These are phyloP conservation scores for Passerculus sandwichensis DNA, from an alignment of 2,797 vertebrate genomes.

Conservation along the genomic window DNA sequence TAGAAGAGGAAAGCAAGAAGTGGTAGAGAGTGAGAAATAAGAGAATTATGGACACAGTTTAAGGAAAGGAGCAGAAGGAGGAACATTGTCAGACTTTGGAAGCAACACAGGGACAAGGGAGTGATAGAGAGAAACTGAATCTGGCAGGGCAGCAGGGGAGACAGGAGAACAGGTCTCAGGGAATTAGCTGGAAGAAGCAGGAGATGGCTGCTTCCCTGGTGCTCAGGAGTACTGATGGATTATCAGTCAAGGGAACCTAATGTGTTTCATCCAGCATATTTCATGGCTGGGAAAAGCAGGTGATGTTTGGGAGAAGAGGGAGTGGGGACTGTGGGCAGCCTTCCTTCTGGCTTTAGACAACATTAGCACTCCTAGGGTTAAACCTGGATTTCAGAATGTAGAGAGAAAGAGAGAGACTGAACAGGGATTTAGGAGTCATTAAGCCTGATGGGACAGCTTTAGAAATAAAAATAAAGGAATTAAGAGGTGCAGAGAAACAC, in stretches of 20 bases:
- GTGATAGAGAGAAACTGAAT: not conserved
- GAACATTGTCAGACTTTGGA: conserved; percentile 30
- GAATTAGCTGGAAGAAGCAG: conserved; percentile 7
- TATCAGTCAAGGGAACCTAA: conserved; percentile 8
- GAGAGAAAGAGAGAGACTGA: not conserved
- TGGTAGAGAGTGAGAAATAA: no score
- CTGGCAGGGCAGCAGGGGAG: not conserved
- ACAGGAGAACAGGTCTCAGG: not conserved
- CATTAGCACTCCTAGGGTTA: not conserved
- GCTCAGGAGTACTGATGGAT: conserved; percentile 42
- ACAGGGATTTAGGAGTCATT: not conserved
- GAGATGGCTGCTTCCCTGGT: not conserved
- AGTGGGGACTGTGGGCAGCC: not conserved
- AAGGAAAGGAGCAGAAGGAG: not conserved
- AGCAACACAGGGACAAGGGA: not conserved
- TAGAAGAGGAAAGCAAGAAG: no score
- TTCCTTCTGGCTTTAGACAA: not conserved
- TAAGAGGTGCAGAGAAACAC: conserved; percentile 6
- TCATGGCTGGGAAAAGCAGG: not conserved
- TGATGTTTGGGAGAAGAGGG: not conserved
- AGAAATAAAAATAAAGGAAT: conserved; percentile 31
- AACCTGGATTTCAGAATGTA: not conserved
- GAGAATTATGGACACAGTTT: no score
- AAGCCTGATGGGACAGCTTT: not conserved
- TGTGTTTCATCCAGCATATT: not conserved